Evolutionary conservation across 2,113 vertebrate species (phyloP).

Genomic region (Gila orcuttii): DNA sequence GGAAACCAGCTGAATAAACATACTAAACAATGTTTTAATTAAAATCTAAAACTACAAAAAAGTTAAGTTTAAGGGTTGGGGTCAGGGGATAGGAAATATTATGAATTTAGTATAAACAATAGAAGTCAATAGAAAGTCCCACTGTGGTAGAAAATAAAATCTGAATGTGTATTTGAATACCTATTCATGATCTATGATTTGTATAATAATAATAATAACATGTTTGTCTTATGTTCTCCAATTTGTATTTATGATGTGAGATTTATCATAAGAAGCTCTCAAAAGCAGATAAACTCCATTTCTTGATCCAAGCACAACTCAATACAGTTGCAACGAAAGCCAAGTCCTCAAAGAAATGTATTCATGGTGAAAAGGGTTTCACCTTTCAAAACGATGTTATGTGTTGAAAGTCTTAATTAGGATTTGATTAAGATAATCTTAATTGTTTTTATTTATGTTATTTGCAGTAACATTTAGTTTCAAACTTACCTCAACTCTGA

Average conservation of each 20-base stretch:
- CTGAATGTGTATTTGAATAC: not conserved
- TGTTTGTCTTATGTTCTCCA: not conserved
- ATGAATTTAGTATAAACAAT: not conserved
- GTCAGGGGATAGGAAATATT: not conserved
- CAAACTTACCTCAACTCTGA: not conserved
- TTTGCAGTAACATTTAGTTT: not conserved
- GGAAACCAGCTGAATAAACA: conserved; percentile 16
- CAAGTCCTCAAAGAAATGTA: not conserved
- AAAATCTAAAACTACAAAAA: not conserved
- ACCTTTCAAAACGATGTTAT: not conserved
- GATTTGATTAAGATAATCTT: not conserved
- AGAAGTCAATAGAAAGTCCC: not conserved
- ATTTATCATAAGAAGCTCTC: not conserved
- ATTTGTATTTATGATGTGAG: not conserved
- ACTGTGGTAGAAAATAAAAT: not conserved
- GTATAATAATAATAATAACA: too few species aligned
- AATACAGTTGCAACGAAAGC: not conserved
- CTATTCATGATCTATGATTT: too few species aligned
- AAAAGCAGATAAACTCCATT: not conserved
- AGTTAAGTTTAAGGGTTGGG: not conserved
- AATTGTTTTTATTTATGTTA: too few species aligned
- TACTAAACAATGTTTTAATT: conserved; percentile 1
- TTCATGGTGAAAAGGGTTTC: not conserved
- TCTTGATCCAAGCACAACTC: not conserved
- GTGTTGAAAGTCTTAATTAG: not conserved